These are phyloP conservation scores for Pygoscelis antarcticus DNA, from an alignment of 2,113 vertebrate species.

Conservation along the genomic window DNA sequence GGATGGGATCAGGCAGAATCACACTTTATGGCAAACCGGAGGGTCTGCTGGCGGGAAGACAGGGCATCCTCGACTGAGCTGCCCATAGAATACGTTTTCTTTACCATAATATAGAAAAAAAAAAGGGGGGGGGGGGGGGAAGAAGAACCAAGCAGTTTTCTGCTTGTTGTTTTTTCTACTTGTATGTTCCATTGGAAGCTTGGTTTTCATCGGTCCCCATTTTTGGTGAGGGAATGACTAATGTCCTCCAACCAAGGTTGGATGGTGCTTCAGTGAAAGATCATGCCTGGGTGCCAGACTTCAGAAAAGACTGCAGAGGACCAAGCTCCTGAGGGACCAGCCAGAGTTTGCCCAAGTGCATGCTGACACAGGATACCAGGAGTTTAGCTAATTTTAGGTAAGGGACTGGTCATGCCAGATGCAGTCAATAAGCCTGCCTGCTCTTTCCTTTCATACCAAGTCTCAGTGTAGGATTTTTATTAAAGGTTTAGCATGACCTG, in stretches of 20 bases:
- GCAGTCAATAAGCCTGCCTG: background rate
- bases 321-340: background rate
- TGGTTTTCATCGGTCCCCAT: background rate
- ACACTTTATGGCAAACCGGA: background rate
- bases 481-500: background rate
- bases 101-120: background rate
- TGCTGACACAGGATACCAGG: background rate
- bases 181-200: background rate
- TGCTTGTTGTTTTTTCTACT: background rate
- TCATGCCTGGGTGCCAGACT: background rate
- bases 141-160: background rate
- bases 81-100: background rate
- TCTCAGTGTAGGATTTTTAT: conserved; percentile 14
- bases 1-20: background rate
- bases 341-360: background rate
- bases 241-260: background rate
- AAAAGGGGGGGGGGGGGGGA: fast-evolving
- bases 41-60: background rate
- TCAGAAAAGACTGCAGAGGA: background rate
- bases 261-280: background rate
- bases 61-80: background rate
- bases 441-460: background rate
- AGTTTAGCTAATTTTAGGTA: background rate
- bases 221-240: background rate
- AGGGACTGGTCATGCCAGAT: background rate